A percentile compares a stretch with the other conserved stretches of the same genome.
phyloP scores from a whole-genome alignment of 2,113 vertebrate genomes.

The Prunella himalayana region DNA sequence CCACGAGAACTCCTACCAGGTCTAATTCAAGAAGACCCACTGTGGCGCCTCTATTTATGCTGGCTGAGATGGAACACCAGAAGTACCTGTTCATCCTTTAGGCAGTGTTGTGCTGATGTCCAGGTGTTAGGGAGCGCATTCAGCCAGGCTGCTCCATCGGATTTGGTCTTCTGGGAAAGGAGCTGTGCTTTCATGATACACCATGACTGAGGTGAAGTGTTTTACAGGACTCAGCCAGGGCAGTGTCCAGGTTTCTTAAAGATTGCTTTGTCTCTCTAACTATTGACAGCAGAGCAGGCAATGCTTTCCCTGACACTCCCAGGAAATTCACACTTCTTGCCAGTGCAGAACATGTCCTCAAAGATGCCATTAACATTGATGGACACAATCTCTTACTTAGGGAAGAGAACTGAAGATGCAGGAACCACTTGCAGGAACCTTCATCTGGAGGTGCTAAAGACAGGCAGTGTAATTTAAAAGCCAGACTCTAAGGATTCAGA shows the following conservation, averaged over 20 bases:
- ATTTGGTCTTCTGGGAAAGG: not conserved
- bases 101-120: not conserved
- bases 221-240: not conserved
- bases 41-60: not conserved
- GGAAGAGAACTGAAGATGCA: not conserved
- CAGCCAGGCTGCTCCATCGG: not conserved
- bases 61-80: not conserved
- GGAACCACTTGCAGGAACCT: not conserved
- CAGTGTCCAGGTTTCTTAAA: not conserved
- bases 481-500: not conserved
- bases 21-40: not conserved
- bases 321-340: not conserved
- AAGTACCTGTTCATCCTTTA: not conserved
- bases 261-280: not conserved
- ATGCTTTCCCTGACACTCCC: fast-evolving
- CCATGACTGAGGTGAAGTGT: not conserved
- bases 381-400: not conserved
- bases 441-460: not conserved
- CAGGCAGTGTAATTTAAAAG: not conserved
- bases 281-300: not conserved
- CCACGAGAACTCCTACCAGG: not conserved
- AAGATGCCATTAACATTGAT: not conserved
- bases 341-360: fast-evolving
- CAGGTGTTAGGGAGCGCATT: fast-evolving
- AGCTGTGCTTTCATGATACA: not conserved